Evolutionary conservation across 2,888 invertebrate species (phyloP).

Genomic region (Alsophila aescularia): DNA sequence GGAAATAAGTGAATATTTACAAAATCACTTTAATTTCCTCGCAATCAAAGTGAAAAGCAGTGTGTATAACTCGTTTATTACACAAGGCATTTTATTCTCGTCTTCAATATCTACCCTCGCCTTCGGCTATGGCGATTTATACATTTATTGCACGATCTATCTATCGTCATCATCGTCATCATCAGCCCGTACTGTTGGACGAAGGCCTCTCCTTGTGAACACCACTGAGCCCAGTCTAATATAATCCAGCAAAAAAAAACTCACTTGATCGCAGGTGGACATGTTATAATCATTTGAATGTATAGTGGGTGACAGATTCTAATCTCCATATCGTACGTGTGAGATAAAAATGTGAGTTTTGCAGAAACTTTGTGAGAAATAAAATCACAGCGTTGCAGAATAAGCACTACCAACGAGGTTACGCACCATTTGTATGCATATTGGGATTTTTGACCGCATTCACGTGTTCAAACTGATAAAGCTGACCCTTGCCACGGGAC

Average conservation of each 20-base stretch:
- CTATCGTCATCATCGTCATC: too few species aligned
- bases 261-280: slow-evolving; percentile 4
- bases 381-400: slow-evolving; percentile 3
- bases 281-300: slow-evolving; percentile 36
- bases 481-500: slow-evolving; percentile 12
- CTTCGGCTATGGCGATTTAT: too few species aligned
- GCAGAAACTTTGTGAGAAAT: slow-evolving; percentile 10
- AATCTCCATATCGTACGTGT: slow-evolving; percentile 34
- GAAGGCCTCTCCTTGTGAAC: too few species aligned
- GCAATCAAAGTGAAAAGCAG: too few species aligned
- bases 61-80: too few species aligned
- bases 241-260: background rate
- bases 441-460: slow-evolving; percentile 17
- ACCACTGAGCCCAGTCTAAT: too few species aligned
- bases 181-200: too few species aligned
- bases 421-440: slow-evolving; percentile 38
- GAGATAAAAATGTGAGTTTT: slow-evolving; percentile 31
- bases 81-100: too few species aligned
- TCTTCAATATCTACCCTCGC: too few species aligned
- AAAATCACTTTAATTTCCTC: too few species aligned
- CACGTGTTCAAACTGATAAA: slow-evolving; percentile 6
- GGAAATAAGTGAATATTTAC: too few species aligned
- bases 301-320: slow-evolving; percentile 37
- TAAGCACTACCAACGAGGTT: slow-evolving; percentile 8
- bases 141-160: too few species aligned